Conservation (phyloP, 2,888 invertebrate genomes). For the Tachina grossa region DNA sequence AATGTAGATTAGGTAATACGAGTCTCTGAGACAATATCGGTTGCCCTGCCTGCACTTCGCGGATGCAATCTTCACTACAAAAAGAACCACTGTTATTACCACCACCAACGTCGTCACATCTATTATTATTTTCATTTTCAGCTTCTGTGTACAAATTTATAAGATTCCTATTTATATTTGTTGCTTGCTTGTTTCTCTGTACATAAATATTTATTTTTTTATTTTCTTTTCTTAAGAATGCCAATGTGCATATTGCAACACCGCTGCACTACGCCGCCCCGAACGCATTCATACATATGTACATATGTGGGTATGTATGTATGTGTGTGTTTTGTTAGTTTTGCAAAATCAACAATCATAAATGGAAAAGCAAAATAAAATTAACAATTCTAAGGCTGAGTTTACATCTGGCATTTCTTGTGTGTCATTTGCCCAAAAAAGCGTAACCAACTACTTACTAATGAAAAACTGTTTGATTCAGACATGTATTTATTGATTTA, state of each 20-base stretch:
- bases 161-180: conserved; percentile 38
- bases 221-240: conserved; percentile 34
- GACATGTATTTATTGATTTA: no score
- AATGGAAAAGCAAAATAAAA: conserved; percentile 29
- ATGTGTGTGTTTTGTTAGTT: conserved; percentile 18
- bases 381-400: conserved; percentile 17
- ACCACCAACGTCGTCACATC: conserved; percentile 31
- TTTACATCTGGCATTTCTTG: no score
- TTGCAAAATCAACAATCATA: conserved; percentile 56
- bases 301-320: not conserved
- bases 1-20: no score
- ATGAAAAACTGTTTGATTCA: no score
- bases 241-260: conserved; percentile 47
- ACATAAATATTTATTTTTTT: conserved; percentile 25
- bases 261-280: not conserved
- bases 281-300: not conserved
- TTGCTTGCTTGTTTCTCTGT: conserved; percentile 6
- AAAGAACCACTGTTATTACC: conserved; percentile 10
- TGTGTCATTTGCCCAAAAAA: no score
- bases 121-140: conserved; percentile 40
- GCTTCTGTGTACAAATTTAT: conserved; percentile 64
- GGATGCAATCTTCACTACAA: conserved; percentile 3
- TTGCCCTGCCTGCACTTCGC: not conserved
- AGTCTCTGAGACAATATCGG: no score
- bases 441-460: no score